Evolutionary conservation across 2,797 vertebrate species (phyloP).

Genomic region (Crax fasciolata): DNA sequence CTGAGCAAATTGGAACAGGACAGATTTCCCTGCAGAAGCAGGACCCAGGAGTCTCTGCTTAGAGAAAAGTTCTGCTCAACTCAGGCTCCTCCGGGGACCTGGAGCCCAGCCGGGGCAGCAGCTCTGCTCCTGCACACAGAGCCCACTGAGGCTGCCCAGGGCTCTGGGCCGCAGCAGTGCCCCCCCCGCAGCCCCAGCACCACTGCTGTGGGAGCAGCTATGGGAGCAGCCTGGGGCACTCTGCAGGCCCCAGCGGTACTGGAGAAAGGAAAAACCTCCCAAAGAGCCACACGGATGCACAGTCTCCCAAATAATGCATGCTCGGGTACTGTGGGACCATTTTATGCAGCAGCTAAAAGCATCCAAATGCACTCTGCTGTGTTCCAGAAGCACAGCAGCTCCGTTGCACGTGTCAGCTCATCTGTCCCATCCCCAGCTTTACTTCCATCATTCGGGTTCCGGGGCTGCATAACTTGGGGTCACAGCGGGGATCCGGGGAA

Average conservation of each 20-base stretch:
- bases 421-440: neutral
- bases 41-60: neutral
- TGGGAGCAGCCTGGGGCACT: neutral
- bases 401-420: neutral
- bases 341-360: neutral
- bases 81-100: neutral
- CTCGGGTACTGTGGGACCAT: accelerated
- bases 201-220: too few relatives aligned
- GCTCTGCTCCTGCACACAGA: neutral
- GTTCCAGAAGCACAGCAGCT: neutral
- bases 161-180: neutral
- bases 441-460: neutral
- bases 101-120: neutral
- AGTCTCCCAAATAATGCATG: neutral
- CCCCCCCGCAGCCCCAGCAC: neutral
- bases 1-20: neutral
- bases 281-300: neutral
- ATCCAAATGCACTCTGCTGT: neutral
- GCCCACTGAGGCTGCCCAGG: neutral
- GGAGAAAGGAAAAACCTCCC: too few relatives aligned
- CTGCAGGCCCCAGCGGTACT: neutral
- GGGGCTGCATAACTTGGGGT: accelerated
- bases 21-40: neutral
- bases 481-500: neutral
- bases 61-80: neutral